Conservation (phyloP, 2,113 vertebrate species). For the Ochotona princeps region DNA sequence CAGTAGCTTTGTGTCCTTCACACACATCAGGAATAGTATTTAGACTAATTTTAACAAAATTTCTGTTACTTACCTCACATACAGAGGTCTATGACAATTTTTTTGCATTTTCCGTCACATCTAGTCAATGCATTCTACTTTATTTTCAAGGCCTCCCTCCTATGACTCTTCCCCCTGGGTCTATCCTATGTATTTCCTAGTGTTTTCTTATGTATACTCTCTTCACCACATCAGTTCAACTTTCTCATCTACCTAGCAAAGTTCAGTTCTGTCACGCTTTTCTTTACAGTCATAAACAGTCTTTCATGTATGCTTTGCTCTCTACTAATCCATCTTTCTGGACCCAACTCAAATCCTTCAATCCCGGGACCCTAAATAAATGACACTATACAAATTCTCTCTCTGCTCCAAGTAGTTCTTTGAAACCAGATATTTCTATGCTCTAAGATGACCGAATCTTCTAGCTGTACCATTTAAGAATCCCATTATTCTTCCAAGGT, state of each 20-base stretch:
- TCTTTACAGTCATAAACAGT: not conserved
- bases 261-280: fast-evolving
- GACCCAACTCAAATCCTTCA: not conserved
- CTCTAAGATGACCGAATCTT: not conserved
- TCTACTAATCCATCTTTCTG: not conserved
- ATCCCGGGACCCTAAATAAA: not conserved
- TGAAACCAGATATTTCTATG: not conserved
- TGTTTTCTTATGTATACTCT: not conserved
- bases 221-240: not conserved
- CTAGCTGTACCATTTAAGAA: not conserved
- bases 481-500: not conserved
- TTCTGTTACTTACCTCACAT: not conserved
- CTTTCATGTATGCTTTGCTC: not conserved
- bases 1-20: not conserved
- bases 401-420: not conserved
- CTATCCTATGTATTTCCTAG: not conserved
- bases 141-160: not conserved
- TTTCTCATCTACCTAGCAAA: not conserved
- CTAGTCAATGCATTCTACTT: not conserved
- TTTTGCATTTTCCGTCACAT: not conserved
- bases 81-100: not conserved
- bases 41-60: not conserved
- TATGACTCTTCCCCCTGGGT: not conserved
- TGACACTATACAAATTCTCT: constrained; percentile 14
- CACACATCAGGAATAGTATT: not conserved